Conservation (phyloP, 2,888 invertebrate genomes). For the Diaperis boleti region DNA sequence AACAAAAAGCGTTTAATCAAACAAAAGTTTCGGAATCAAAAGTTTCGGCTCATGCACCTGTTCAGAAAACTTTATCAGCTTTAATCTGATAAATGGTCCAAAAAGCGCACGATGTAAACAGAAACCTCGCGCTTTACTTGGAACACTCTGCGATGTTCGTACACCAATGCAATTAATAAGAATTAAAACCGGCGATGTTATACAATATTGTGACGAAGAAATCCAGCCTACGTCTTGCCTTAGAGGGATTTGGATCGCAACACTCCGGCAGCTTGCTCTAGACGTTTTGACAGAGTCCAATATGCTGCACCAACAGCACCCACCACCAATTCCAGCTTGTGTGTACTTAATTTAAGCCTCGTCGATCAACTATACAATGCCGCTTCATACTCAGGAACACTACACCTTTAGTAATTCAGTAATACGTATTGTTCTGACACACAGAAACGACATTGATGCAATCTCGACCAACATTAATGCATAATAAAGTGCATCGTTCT, state of each 20-base stretch:
- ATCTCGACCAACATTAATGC: conserved; percentile 5
- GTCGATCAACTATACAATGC: conserved; percentile 4
- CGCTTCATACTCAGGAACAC: conserved; percentile 9
- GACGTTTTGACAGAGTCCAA: conserved; percentile 21
- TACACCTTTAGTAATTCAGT: conserved; percentile 13
- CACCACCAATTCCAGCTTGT: conserved; percentile 7
- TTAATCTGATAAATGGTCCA: conserved; percentile 55
- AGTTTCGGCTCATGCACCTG: conserved; percentile 55
- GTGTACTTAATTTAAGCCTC: conserved; percentile 18
- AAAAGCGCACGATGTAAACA: conserved; percentile 52
- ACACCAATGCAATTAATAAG: conserved; percentile 48
- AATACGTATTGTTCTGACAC: conserved; percentile 2
- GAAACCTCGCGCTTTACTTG: conserved; percentile 47
- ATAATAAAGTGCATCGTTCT: conserved; percentile 5
- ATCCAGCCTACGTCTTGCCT: conserved; percentile 30
- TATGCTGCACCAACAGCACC: conserved; percentile 4
- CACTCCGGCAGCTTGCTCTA: conserved; percentile 22
- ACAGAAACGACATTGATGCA: conserved; percentile 3
- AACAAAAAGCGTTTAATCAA: conserved; percentile 52
- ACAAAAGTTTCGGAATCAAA: conserved; percentile 53
- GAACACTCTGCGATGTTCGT: conserved; percentile 48
- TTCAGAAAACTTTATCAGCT: conserved; percentile 54
- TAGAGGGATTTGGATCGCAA: conserved; percentile 37
- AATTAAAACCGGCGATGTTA: conserved; percentile 48
- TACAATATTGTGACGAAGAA: conserved; percentile 42